Conservation (phyloP, 1,140 invertebrate genomes). For the Achroia grisella region DNA sequence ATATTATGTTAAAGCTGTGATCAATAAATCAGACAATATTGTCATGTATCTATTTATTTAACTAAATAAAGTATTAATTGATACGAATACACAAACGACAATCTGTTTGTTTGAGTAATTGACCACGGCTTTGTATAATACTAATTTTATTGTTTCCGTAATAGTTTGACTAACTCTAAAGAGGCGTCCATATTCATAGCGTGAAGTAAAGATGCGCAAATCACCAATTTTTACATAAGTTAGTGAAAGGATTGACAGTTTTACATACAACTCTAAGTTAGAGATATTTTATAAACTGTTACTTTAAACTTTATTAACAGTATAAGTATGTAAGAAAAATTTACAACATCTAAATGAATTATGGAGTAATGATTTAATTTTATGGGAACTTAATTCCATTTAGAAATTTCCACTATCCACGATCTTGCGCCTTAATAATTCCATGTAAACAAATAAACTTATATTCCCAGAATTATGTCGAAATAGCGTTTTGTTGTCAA, state of each 20-base stretch:
- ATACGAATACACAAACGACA: conserved; percentile 1
- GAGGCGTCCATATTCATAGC: conserved; percentile 69
- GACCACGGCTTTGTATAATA: conserved; percentile 64
- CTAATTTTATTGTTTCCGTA: conserved; percentile 68
- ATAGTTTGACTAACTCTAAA: conserved; percentile 68
- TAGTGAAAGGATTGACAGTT: conserved; percentile 59
- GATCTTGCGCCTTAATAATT: conserved; percentile 19
- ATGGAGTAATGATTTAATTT: conserved; percentile 34
- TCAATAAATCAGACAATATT: conserved; percentile 44
- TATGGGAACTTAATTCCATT: conserved; percentile 69
- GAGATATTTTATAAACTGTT: conserved; percentile 51
- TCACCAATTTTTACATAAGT: conserved; percentile 64
- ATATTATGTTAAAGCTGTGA: conserved; percentile 62
- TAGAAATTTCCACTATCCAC: conserved; percentile 35
- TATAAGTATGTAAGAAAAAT: conserved; percentile 50
- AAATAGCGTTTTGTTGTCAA: conserved; percentile 11
- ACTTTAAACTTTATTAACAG: conserved; percentile 43
- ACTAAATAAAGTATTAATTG: neutral
- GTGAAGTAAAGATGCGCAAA: conserved; percentile 66
- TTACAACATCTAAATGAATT: conserved; percentile 51
- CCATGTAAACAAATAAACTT: neutral
- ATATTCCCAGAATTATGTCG: conserved; percentile 3
- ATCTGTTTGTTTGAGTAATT: conserved; percentile 38
- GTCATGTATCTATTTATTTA: conserved; percentile 4
- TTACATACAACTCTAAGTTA: conserved; percentile 63